Evolutionary conservation across 2,113 vertebrate species (phyloP), one percentile per base, ranked within the genome.

Genomic region (Reinhardtius hippoglossoides): DNA sequence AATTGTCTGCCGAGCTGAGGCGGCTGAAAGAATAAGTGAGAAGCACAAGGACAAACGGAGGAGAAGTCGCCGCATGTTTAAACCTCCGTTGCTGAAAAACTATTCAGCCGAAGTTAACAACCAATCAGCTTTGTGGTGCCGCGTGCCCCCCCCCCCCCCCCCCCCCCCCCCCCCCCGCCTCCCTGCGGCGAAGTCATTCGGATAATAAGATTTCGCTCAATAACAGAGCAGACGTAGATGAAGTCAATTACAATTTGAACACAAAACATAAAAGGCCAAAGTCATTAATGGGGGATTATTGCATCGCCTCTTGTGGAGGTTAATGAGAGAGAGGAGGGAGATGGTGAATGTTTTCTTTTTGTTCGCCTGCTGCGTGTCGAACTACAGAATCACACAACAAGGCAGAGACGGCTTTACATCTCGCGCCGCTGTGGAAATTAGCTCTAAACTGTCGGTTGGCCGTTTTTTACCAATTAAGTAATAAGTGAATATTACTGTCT

Each of bases 281-380:
- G 84, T 89, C 76, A 88, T 84, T 86, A 80, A 81, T 83, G 72
- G 69, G 4, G 44, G 76, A 83, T 89, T 83, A 90, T 82, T 74
- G 16, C 60, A 59, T 67, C 3, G 4, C 9, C 42, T 59, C 70
- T 60, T 66, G 56, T 61, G 31, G 72, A 87, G 78, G 75, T 75
- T 86, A 87, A 88, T 86, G 73, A 86, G 42, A n/a, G 57, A 23
- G 50, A 77, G 40, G 62, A 42, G 23, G 40, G 59, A 40, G 37
- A 70, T 64, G 24, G 62, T 44, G 7, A 80, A 44, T 15, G 10
- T 31, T 81, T 64, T 65, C 24, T 74, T 73, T 78, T 18, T 60
- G 69, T 84, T 82, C 76, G 1, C 74, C 46, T 9, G 31, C 23
- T 63, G 27, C 15, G 35, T 40, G 62, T 75, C 63, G 50, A 52